Percentiles rank a stretch among this genome's conserved stretches.
These are phyloP conservation scores for Pollenia amentaria DNA, from an alignment of 2,888 invertebrate species.

Conservation along the genomic window DNA sequence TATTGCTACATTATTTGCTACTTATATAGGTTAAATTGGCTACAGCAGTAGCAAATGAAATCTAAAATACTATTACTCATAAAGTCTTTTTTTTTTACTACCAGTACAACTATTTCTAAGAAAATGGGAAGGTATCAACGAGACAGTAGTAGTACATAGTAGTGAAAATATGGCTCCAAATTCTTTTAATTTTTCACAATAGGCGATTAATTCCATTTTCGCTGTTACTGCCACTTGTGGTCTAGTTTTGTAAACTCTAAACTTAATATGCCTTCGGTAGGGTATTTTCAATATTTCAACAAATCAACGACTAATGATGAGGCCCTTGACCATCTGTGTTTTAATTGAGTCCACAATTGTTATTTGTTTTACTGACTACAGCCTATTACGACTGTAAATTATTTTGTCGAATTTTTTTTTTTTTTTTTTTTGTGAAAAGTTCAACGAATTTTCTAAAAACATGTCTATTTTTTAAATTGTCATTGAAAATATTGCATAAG, in stretches of 20 bases:
- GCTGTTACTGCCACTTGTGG: too few species aligned
- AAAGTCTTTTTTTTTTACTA: too few species aligned
- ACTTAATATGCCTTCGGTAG: neutral
- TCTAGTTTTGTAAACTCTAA: too few species aligned
- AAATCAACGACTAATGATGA: conserved; percentile 30
- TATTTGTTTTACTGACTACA: neutral
- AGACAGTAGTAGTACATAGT: too few species aligned
- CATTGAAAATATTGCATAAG: conserved; percentile 20
- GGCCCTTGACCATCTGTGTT: conserved; percentile 58
- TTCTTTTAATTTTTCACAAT: neutral
- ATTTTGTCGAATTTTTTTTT: conserved; percentile 30
- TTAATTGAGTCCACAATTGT: conserved; percentile 18
- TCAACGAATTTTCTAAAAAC: conserved; percentile 64
- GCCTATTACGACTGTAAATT: neutral
- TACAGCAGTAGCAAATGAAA: too few species aligned
- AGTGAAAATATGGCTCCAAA: too few species aligned
- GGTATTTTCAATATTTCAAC: neutral
- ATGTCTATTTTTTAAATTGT: conserved; percentile 14
- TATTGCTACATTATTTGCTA: too few species aligned
- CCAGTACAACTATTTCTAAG: too few species aligned
- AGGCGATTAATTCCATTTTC: too few species aligned
- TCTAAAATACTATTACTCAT: too few species aligned
- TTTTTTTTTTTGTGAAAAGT: conserved; percentile 48
- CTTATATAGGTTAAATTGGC: too few species aligned
- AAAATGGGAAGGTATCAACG: too few species aligned